Percentiles rank a stretch among this genome's conserved stretches.
Evolutionary conservation across 2,888 invertebrate genomes (phyloP).

Genomic region (Lepeophtheirus nordmannii): DNA sequence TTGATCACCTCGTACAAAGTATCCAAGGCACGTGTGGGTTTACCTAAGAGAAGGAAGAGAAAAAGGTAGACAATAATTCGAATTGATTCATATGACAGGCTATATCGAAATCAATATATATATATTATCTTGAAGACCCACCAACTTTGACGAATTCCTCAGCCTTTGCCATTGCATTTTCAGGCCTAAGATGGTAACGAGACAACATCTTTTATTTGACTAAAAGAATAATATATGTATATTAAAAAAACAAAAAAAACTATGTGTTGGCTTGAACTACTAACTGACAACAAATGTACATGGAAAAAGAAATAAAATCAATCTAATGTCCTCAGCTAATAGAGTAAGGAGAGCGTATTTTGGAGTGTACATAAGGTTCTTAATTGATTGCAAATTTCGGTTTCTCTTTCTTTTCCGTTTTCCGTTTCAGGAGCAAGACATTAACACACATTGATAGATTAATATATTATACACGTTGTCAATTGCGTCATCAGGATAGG

Average conservation of each 20-base stretch:
- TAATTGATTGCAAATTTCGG: not conserved
- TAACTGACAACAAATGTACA: not conserved
- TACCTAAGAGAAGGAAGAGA: conserved; percentile 60
- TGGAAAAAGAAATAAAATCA: not conserved
- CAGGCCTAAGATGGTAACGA: conserved; percentile 65
- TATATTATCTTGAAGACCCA: not conserved
- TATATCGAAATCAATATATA: too few relatives aligned
- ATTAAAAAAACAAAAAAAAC: too few relatives aligned
- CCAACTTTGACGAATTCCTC: conserved; percentile 23
- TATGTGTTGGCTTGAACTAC: too few relatives aligned
- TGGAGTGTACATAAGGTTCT: too few relatives aligned
- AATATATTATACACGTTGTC: not conserved
- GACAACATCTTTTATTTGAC: conserved; percentile 29
- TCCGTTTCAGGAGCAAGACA: not conserved
- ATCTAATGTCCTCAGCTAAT: too few relatives aligned
- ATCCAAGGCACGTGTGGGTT: conserved; percentile 87
- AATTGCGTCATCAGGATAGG: conserved; percentile 1
- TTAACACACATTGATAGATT: not conserved
- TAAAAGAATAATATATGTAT: too few relatives aligned
- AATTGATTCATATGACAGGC: not conserved
- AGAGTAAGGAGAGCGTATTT: too few relatives aligned
- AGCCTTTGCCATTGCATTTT: conserved; percentile 70
- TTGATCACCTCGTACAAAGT: conserved; percentile 95
- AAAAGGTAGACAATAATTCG: not conserved
- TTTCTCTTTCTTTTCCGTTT: not conserved